phyloP scores from a whole-genome alignment of 2,888 invertebrate genomes.

The Xestia rhomboidea region DNA sequence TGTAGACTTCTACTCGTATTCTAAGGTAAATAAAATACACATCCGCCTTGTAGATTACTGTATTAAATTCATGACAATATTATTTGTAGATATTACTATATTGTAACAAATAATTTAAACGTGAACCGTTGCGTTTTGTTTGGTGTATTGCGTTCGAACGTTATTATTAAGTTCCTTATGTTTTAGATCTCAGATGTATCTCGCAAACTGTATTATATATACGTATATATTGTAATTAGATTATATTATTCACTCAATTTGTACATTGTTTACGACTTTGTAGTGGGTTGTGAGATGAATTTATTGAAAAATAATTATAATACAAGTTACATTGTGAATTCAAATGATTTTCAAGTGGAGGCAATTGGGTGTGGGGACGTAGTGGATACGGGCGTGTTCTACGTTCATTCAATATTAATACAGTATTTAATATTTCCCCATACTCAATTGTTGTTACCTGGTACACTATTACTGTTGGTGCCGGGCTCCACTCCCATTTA shows the following conservation, averaged over 20 bases:
- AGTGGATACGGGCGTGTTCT: neutral
- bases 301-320: conserved; percentile 69
- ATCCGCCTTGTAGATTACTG: conserved; percentile 71
- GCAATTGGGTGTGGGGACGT: conserved; percentile 22
- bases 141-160: conserved; percentile 69
- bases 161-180: conserved; percentile 82
- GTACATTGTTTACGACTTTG: conserved; percentile 71
- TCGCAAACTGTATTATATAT: conserved; percentile 80
- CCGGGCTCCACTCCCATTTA: conserved; percentile 36
- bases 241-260: conserved; percentile 66
- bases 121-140: conserved; percentile 72
- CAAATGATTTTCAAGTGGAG: conserved; percentile 42
- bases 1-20: conserved; percentile 9
- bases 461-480: conserved; percentile 19
- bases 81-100: conserved; percentile 77
- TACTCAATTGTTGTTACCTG: conserved; percentile 11
- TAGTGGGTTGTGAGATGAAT: conserved; percentile 81
- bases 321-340: conserved; percentile 60
- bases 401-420: neutral
- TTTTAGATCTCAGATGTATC: conserved; percentile 86
- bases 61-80: conserved; percentile 85
- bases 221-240: conserved; percentile 70
- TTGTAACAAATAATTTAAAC: conserved; percentile 63
- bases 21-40: conserved; percentile 49
- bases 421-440: conserved; percentile 16